A percentile compares a stretch with the other conserved stretches of the same genome.
phyloP scores from a whole-genome alignment of 2,888 invertebrate species.

The Myathropa florea region DNA sequence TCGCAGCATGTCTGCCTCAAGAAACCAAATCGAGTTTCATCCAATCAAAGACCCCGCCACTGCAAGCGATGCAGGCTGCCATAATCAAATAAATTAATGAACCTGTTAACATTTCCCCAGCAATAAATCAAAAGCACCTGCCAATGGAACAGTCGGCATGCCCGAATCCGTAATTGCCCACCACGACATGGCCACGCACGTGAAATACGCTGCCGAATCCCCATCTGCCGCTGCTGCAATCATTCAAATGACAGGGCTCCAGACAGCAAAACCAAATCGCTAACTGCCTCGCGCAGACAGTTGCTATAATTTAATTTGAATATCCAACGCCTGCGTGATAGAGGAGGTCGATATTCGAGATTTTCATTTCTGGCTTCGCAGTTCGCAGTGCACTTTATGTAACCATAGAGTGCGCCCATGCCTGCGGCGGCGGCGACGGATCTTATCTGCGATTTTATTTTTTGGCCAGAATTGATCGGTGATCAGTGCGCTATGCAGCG shows the following conservation, averaged over 20 bases:
- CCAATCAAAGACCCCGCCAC: constrained; percentile 4
- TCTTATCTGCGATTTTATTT: background rate
- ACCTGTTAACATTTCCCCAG: constrained; percentile 37
- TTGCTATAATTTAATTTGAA: constrained; percentile 51
- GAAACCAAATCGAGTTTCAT: background rate
- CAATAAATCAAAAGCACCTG: constrained; percentile 64
- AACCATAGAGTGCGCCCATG: background rate
- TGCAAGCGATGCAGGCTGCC: constrained; percentile 15
- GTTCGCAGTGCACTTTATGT: background rate
- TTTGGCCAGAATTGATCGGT: constrained; percentile 9
- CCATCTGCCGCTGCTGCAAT: constrained; percentile 21
- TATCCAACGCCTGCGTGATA: constrained; percentile 45
- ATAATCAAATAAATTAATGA: constrained; percentile 63
- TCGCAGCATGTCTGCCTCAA: background rate
- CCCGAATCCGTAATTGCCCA: constrained; percentile 18
- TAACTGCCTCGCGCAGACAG: constrained; percentile 16
- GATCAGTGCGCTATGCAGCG: background rate
- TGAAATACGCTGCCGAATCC: constrained; percentile 42
- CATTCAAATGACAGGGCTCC: constrained; percentile 41
- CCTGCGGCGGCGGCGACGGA: background rate
- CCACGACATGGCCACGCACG: constrained; percentile 26
- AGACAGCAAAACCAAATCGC: constrained; percentile 47
- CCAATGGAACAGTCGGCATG: constrained; percentile 31
- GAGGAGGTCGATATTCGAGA: background rate
- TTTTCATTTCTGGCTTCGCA: background rate